phyloP scores from a whole-genome alignment of 2,113 vertebrate genomes.

The Microtus pennsylvanicus region DNA sequence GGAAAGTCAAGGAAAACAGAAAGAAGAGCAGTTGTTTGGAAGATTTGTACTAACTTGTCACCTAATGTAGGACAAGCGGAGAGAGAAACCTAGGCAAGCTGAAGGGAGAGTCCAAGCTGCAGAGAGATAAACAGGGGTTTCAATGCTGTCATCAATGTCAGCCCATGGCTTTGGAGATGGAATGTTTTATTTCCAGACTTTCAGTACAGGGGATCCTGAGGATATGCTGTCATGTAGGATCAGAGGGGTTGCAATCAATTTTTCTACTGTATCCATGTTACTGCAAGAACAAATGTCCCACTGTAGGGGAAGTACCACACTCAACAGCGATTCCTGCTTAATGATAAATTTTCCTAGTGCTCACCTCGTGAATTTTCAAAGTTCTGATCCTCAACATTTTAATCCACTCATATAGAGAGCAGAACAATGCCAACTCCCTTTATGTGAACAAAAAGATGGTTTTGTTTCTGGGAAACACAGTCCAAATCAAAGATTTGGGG shows the following conservation, averaged over 20 bases:
- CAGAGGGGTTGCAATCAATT: background rate
- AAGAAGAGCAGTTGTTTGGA: background rate
- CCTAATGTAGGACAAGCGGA: background rate
- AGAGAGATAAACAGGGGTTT: background rate
- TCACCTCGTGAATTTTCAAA: conserved; percentile 36
- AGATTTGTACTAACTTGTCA: background rate
- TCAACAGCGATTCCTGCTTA: background rate
- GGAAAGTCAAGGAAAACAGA: conserved; percentile 6
- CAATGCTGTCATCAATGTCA: background rate
- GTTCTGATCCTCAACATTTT: background rate
- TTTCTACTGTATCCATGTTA: background rate
- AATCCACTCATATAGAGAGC: background rate
- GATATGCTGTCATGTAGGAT: background rate
- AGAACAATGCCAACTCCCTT: background rate
- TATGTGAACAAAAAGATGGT: background rate
- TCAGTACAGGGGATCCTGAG: background rate
- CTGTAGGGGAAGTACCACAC: background rate
- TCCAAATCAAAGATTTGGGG: background rate
- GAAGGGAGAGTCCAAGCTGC: background rate
- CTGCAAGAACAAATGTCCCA: background rate
- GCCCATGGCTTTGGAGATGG: background rate
- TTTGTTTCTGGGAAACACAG: background rate
- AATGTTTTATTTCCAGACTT: conserved; percentile 16
- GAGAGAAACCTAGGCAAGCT: background rate
- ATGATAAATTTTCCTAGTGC: conserved; percentile 7